Evolutionary conservation across 2,113 vertebrate species (phyloP).

Genomic region (Isurus oxyrinchus): DNA sequence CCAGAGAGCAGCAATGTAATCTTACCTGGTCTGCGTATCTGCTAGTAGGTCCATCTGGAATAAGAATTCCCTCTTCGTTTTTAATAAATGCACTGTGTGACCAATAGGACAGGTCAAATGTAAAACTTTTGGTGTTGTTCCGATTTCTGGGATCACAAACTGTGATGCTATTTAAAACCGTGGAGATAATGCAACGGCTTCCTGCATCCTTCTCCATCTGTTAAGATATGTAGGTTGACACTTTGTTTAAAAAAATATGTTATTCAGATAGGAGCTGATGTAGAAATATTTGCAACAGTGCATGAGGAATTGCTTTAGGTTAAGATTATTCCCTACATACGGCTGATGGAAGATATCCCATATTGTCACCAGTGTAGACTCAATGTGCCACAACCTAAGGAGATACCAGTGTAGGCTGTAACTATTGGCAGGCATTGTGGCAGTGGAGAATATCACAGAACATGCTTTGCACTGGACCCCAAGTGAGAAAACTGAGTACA

Average conservation of each 20-base stretch:
- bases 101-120: constrained; percentile 66
- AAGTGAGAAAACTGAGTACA: neutral
- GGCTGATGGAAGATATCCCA: neutral
- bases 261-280: neutral
- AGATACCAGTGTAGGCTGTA: neutral
- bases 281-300: neutral
- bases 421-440: neutral
- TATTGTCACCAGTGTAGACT: neutral
- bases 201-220: constrained; percentile 68
- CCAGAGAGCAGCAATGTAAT: neutral
- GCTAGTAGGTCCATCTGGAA: constrained; percentile 57
- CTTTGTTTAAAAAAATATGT: neutral
- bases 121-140: constrained; percentile 57
- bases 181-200: constrained; percentile 62
- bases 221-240: neutral
- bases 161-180: constrained; percentile 59
- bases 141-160: constrained; percentile 59
- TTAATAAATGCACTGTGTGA: constrained; percentile 62
- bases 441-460: neutral
- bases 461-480: neutral
- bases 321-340: neutral
- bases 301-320: neutral
- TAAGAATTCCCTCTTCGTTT: constrained; percentile 52
- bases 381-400: neutral
- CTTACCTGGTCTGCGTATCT: constrained; percentile 70